A percentile compares a stretch with the other conserved stretches of the same genome.
phyloP scores from a whole-genome alignment of 2,113 vertebrate genomes.

The Mixornis gularis region DNA sequence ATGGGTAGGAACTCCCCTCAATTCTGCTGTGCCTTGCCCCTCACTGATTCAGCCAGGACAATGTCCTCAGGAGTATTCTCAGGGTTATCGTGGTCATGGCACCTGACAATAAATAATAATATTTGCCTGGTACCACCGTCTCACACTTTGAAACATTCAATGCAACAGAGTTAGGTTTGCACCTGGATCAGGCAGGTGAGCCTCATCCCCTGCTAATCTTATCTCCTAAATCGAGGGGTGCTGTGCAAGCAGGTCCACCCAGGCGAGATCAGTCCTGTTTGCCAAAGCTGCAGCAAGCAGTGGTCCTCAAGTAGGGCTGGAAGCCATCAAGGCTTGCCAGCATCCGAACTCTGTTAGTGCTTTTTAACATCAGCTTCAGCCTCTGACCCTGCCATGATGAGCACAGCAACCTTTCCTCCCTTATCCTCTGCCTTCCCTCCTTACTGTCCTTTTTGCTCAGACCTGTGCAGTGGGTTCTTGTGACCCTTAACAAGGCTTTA shows the following conservation, averaged over 20 bases:
- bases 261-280: not conserved
- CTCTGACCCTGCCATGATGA: not conserved
- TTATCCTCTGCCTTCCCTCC: not conserved
- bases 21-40: not conserved
- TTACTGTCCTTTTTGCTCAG: not conserved
- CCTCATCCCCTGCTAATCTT: not conserved
- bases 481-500: not conserved
- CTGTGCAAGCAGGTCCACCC: not conserved
- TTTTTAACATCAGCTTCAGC: not conserved
- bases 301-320: fast-evolving
- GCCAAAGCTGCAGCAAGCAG: not conserved
- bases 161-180: not conserved
- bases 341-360: not conserved
- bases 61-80: not conserved
- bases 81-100: not conserved
- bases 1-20: not conserved
- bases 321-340: fast-evolving
- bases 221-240: fast-evolving
- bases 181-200: not conserved
- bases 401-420: not conserved
- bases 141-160: not conserved
- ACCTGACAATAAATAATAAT: not conserved
- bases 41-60: not conserved
- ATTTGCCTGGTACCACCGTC: not conserved
- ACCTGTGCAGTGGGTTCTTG: not conserved